Conservation (phyloP, 2,888 invertebrate genomes). For the Stenchaetothrips biformis region DNA sequence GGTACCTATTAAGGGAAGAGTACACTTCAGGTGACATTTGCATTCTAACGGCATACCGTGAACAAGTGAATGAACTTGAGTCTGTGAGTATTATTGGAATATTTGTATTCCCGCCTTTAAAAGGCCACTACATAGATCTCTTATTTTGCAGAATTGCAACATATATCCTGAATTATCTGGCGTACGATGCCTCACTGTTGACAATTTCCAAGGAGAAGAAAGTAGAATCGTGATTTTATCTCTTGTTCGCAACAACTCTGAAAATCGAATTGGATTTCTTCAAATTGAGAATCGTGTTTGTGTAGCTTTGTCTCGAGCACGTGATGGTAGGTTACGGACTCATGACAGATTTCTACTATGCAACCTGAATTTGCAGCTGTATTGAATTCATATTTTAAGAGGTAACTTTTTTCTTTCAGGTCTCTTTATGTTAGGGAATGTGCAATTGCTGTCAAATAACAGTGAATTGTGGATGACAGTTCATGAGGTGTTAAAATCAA, state of each 20-base stretch:
- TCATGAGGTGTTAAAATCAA: neutral
- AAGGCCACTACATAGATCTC: neutral
- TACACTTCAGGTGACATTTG: neutral
- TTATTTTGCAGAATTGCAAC: neutral
- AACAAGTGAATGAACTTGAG: neutral
- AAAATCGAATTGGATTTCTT: neutral
- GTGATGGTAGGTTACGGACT: neutral
- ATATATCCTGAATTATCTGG: neutral
- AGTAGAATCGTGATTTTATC: neutral
- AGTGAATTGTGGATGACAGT: neutral
- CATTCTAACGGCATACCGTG: neutral
- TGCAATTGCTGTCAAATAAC: neutral
- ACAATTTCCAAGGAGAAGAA: slow-evolving; percentile 6
- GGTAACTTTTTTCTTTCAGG: neutral
- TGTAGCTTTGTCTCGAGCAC: neutral
- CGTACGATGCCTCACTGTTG: neutral
- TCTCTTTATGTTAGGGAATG: neutral
- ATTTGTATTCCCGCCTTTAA: neutral
- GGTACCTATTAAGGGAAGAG: neutral
- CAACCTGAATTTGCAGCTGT: neutral
- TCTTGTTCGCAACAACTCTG: neutral
- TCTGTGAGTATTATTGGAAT: neutral
- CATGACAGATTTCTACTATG: neutral
- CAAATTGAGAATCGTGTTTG: neutral
- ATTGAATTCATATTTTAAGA: neutral